These are phyloP conservation scores for Phyllotis vaccarum DNA, from an alignment of 2,797 vertebrate species.

Conservation along the genomic window DNA sequence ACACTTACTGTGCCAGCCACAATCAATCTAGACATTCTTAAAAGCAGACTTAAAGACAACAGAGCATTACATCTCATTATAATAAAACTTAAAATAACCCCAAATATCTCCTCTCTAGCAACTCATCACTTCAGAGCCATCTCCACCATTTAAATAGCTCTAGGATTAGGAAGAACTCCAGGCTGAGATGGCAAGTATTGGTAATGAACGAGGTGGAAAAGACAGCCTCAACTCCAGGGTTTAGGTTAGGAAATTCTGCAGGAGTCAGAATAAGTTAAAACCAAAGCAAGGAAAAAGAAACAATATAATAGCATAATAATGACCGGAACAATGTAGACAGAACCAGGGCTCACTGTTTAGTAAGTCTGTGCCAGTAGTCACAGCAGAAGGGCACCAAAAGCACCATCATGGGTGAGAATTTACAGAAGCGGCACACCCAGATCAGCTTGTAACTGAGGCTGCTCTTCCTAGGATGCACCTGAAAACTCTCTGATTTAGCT, in stretches of 20 bases:
- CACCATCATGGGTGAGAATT: rapidly evolving
- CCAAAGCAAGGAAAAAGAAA: neutral
- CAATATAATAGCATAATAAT: neutral
- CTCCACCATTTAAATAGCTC: neutral
- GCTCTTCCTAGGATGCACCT: neutral
- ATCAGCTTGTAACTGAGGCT: too few relatives aligned
- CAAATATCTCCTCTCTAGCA: neutral
- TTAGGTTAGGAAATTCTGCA: neutral
- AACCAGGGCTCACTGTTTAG: neutral
- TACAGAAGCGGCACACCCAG: neutral
- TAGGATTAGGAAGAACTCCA: neutral
- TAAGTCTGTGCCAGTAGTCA: neutral
- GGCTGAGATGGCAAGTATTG: neutral
- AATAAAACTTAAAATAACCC: neutral
- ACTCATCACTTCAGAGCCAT: neutral
- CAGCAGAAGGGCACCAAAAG: neutral
- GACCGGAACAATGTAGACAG: rapidly evolving
- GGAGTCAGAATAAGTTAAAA: neutral
- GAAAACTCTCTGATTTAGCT: neutral
- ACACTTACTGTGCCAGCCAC: neutral
- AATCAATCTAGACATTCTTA: neutral
- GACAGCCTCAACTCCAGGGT: neutral
- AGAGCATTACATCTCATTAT: neutral
- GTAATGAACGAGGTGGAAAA: neutral
- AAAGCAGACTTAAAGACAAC: neutral